Evolutionary conservation across 2,113 vertebrate genomes (phyloP).

Genomic region (Taxidea taxus): DNA sequence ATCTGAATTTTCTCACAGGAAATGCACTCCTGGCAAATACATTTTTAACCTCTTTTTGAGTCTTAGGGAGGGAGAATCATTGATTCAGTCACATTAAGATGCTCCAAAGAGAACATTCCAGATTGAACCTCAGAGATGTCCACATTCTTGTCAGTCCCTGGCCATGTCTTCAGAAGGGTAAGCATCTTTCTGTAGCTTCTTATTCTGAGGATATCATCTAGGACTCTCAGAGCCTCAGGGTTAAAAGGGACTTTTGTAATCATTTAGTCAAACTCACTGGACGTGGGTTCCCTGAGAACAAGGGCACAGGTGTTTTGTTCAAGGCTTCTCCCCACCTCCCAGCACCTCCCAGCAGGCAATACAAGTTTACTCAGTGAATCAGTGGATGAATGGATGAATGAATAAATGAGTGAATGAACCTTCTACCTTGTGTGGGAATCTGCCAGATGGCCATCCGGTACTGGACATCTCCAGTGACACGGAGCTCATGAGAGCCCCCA

Average conservation of each 20-base stretch:
- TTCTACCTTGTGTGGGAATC: neutral
- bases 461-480: neutral
- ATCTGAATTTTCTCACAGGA: neutral
- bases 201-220: neutral
- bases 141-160: neutral
- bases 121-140: neutral
- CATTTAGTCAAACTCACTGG: neutral
- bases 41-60: neutral
- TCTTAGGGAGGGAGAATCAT: neutral
- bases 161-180: neutral
- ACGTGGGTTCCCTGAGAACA: neutral
- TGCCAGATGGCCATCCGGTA: neutral
- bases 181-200: neutral
- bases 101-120: neutral
- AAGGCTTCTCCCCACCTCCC: neutral
- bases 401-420: neutral
- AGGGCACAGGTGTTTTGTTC: neutral
- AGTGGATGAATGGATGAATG: neutral
- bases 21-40: neutral
- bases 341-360: neutral
- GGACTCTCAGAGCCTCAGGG: neutral
- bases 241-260: neutral
- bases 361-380: neutral
- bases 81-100: slow-evolving; percentile 36
- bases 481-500: neutral